Base-by-base conservation (phyloP, 2,888 invertebrate species). In the Cephus spinipes region DNA sequence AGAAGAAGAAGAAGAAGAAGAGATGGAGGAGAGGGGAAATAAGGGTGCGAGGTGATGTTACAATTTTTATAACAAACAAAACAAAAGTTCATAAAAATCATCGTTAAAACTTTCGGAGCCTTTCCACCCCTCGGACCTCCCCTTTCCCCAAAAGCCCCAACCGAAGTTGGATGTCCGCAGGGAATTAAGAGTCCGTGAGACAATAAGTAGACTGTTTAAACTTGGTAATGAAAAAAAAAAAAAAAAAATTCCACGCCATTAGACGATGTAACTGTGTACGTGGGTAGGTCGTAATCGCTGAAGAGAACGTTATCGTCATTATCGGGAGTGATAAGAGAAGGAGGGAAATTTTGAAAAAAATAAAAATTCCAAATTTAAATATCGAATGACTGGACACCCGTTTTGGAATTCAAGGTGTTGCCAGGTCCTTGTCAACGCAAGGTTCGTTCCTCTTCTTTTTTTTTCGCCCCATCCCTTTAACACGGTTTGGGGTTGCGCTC, bases 31-130 rank as follows among this genome's bases (percentile, higher is more conserved):
- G 33, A 33, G 35, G 6, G 76, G 3, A 36, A 73, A 23, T 23
- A 35, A 55, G 69, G 31, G 77, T 12, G 74, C 11, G 69, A 35
- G 74, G 15, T 12, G 68, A 33, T 68, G 74, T 32, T 76, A 76
- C 78, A 78, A 78, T 78, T 78, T 78, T 78, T 76, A 76, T 76
- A 78, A 76, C 55, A 75, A 78, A 78, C 78, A 73, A 78, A 78
- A 78, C 75, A 78, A 78, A 78, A 78, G 78, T 76, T 78, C 78
- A 78, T 78, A 78, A 78, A 78, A 78, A 78, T 78, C 78, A 76
- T 78, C 78, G 78, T 78, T 78, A 78, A 78, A 78, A 78, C 75
- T 78, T 78, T 71, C 71, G 30, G 78, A 71, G 76, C 31, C 73
- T 55, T 69, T 71, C 31, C 23, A 23, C 55, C 55, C 55, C 55